phyloP scores from a whole-genome alignment of 2,797 vertebrate genomes.

The Molossus alvarezi region DNA sequence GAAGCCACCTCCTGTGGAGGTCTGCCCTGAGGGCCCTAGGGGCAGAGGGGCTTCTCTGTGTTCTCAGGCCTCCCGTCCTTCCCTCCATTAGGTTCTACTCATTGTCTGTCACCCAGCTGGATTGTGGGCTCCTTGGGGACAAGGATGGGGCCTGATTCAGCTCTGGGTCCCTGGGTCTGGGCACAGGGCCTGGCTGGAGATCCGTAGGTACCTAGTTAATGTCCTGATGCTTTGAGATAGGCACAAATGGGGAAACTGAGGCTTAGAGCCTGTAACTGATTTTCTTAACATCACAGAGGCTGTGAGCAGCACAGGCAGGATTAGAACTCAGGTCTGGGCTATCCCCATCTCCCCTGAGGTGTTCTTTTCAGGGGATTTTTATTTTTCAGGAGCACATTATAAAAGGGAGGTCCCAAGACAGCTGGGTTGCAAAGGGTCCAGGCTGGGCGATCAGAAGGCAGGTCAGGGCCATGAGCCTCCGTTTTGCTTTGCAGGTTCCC shows the following conservation, averaged over 20 bases:
- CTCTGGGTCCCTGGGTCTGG: not conserved
- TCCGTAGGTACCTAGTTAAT: not conserved
- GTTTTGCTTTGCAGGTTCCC: rapidly evolving
- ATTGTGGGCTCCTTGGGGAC: not conserved
- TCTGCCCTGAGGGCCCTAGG: not conserved
- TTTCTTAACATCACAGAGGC: not conserved
- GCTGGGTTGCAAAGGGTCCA: not conserved
- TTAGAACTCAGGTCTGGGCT: not conserved
- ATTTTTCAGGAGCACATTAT: not conserved
- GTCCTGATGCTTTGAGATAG: not conserved
- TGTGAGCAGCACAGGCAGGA: not conserved
- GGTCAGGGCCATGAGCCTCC: slow-evolving; percentile 44
- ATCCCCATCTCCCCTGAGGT: not conserved
- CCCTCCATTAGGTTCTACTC: too few relatives aligned
- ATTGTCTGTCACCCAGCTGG: not conserved
- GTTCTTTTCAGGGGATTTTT: not conserved
- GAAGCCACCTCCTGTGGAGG: not conserved
- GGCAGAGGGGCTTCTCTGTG: not conserved
- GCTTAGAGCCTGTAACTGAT: not conserved
- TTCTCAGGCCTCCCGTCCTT: not conserved
- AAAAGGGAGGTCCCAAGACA: not conserved
- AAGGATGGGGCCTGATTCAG: not conserved
- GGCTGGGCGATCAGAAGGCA: not conserved
- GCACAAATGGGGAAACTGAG: not conserved
- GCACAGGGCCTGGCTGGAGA: not conserved